phyloP scores from a whole-genome alignment of 2,797 vertebrate genomes.

The Craterocephalus amniculus region DNA sequence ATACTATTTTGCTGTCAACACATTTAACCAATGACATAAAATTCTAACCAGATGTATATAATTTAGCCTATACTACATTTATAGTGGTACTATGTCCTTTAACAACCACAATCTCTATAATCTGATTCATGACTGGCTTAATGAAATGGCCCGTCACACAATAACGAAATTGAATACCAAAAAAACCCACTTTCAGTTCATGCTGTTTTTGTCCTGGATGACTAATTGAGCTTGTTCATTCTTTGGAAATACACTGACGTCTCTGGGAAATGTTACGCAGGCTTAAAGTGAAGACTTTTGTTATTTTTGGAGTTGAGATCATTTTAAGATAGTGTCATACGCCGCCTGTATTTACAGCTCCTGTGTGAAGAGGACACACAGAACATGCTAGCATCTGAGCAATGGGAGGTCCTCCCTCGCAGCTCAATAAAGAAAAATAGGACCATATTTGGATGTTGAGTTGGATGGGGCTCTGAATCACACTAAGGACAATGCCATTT shows the following conservation, averaged over 20 bases:
- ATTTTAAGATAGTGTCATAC: slow-evolving; percentile 67
- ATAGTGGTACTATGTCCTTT: slow-evolving; percentile 5
- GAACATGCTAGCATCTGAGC: slow-evolving; percentile 68
- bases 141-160: slow-evolving; percentile 45
- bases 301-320: slow-evolving; percentile 63
- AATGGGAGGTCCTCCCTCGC: slow-evolving; percentile 74
- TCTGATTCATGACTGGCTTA: slow-evolving; percentile 34
- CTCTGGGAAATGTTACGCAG: slow-evolving; percentile 34
- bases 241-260: slow-evolving; percentile 36
- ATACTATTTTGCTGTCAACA: slow-evolving; percentile 7
- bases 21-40: neutral
- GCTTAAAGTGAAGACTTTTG: slow-evolving; percentile 29
- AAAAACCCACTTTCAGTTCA: slow-evolving; percentile 49
- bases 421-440: slow-evolving; percentile 73
- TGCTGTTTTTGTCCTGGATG: slow-evolving; percentile 36
- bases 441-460: slow-evolving; percentile 80
- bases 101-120: slow-evolving; percentile 14
- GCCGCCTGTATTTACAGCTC: slow-evolving; percentile 69
- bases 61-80: neutral
- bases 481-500: slow-evolving; percentile 70
- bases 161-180: slow-evolving; percentile 52
- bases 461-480: slow-evolving; percentile 68
- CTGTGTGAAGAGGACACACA: slow-evolving; percentile 74
- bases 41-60: slow-evolving; percentile 5
- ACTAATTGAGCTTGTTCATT: slow-evolving; percentile 56